A percentile compares a stretch with the other conserved stretches of the same genome.
Evolutionary conservation across 2,113 vertebrate genomes (phyloP).

Genomic region (Tretioscincus oriximinensis): DNA sequence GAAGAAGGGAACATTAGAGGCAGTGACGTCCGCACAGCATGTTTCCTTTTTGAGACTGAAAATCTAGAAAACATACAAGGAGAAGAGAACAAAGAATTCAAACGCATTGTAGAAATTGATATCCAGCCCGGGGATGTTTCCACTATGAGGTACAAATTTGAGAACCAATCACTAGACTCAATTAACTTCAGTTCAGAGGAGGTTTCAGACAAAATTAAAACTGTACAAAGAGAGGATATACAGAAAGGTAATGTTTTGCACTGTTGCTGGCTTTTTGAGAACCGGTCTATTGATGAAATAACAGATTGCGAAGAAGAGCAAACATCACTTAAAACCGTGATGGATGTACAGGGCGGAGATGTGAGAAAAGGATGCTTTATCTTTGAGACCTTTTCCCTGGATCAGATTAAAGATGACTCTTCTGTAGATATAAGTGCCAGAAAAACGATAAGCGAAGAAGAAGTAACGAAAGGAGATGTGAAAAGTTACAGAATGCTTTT

Average conservation of each 20-base stretch:
- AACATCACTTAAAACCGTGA: conserved; percentile 72
- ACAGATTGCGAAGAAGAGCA: conserved; percentile 67
- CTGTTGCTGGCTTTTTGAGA: conserved; percentile 90
- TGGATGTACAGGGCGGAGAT: conserved; percentile 84
- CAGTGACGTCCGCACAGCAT: conserved; percentile 81
- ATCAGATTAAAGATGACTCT: conserved; percentile 81
- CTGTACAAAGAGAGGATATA: conserved; percentile 80
- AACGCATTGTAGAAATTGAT: conserved; percentile 79
- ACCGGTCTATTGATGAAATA: conserved; percentile 81
- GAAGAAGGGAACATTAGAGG: conserved; percentile 84
- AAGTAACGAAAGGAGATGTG: conserved; percentile 83
- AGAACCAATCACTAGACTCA: conserved; percentile 83
- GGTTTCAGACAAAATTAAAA: conserved; percentile 80
- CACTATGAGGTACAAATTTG: conserved; percentile 86
- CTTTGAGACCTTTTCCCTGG: conserved; percentile 87
- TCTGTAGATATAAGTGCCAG: conserved; percentile 48
- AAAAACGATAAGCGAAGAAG: conserved; percentile 69
- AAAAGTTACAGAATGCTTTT: conserved; percentile 88
- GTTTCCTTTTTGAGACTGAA: conserved; percentile 90
- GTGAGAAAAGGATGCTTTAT: conserved; percentile 85
- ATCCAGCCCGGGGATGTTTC: conserved; percentile 87
- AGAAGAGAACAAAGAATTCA: conserved; percentile 75
- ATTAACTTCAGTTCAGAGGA: conserved; percentile 83
- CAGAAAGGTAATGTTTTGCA: conserved; percentile 85
- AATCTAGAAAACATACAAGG: conserved; percentile 81